Evolutionary conservation across 2,113 vertebrate genomes (phyloP).

Genomic region (Pelobates fuscus): DNA sequence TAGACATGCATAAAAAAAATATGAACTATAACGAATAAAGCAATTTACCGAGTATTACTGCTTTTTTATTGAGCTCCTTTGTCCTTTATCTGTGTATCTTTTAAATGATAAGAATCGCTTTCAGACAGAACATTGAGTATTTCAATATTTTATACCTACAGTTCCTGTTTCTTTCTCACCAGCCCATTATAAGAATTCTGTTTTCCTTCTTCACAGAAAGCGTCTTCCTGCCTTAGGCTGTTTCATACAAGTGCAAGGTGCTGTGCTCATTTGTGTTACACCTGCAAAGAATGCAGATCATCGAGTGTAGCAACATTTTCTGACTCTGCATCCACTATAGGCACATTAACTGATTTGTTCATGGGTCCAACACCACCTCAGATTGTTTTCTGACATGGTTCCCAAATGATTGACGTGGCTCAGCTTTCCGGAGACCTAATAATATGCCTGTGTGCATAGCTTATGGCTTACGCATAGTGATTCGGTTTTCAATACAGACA

Average conservation of each 20-base stretch:
- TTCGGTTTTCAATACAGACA: background rate
- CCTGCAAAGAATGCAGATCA: constrained; percentile 5
- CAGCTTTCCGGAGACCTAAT: background rate
- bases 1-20: background rate
- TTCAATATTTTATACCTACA: background rate
- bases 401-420: background rate
- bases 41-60: background rate
- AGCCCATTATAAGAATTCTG: background rate
- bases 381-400: background rate
- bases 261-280: constrained; percentile 7
- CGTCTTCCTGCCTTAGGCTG: background rate
- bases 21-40: background rate
- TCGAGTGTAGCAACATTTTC: background rate
- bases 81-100: background rate
- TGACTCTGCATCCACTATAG: background rate
- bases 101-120: background rate
- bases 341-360: background rate
- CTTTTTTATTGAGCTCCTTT: background rate
- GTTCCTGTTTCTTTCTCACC: background rate
- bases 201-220: background rate
- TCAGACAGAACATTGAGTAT: background rate
- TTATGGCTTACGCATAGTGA: background rate
- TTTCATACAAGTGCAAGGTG: background rate
- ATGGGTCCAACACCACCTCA: background rate
- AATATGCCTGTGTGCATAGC: background rate